A percentile compares a stretch with the other conserved stretches of the same genome.
phyloP scores from a whole-genome alignment of 2,888 invertebrate species.

The Noctua janthina region DNA sequence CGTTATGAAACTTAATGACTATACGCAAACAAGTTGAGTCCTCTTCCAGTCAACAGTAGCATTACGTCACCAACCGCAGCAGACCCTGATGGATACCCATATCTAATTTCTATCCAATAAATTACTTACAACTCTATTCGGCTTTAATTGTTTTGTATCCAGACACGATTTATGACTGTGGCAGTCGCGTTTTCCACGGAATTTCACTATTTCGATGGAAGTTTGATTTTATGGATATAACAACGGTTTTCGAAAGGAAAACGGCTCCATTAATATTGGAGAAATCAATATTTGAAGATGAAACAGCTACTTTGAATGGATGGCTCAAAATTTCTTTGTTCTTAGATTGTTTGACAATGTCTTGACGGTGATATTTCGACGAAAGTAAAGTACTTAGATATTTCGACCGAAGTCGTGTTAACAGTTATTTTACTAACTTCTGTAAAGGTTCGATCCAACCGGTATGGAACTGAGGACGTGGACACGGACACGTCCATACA shows the following conservation, averaged over 20 bases:
- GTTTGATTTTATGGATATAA: constrained; percentile 51
- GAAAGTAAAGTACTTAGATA: background rate
- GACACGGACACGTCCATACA: background rate
- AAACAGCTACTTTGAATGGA: background rate
- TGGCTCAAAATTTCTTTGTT: background rate
- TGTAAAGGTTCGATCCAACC: background rate
- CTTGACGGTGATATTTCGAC: background rate
- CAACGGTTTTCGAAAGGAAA: constrained; percentile 28
- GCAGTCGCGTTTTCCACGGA: constrained; percentile 66
- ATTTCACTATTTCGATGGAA: constrained; percentile 60
- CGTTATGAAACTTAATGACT: constrained; percentile 7
- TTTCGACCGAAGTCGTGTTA: background rate
- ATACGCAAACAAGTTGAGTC: constrained; percentile 3
- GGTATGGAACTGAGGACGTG: background rate
- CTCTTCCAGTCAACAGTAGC: constrained; percentile 2
- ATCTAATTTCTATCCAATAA: constrained; percentile 82
- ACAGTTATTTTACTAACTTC: background rate
- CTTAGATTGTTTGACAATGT: background rate
- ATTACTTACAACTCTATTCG: constrained; percentile 80
- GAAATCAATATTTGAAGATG: constrained; percentile 26
- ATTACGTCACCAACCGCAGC: constrained; percentile 59
- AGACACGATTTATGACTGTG: constrained; percentile 78
- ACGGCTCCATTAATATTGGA: constrained; percentile 30
- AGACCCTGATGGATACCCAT: constrained; percentile 76
- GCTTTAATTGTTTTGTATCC: constrained; percentile 81